These are phyloP conservation scores for Oreochromis tanganicae DNA, from an alignment of 2,113 vertebrate genomes.

Conservation along the genomic window DNA sequence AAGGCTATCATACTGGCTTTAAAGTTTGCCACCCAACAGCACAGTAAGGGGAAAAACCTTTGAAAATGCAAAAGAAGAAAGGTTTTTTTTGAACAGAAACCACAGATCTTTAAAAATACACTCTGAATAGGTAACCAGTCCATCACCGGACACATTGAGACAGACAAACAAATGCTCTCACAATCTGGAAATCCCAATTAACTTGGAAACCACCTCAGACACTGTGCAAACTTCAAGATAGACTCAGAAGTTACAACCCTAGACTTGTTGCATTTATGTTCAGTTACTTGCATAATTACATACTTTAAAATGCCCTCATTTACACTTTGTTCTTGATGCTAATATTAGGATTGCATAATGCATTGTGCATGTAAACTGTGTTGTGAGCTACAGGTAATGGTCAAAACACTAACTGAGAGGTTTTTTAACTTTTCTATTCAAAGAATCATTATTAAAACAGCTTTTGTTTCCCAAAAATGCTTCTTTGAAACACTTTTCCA, in stretches of 20 bases:
- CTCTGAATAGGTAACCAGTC: background rate
- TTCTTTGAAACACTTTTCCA: background rate
- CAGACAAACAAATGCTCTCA: background rate
- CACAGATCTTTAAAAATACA: background rate
- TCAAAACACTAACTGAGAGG: background rate
- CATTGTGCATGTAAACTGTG: background rate
- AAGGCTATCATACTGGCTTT: background rate
- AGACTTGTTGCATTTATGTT: background rate
- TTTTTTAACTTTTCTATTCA: background rate
- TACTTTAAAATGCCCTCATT: background rate
- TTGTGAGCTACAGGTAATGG: background rate
- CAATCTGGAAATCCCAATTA: background rate
- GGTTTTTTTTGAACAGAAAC: background rate
- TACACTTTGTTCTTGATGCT: background rate
- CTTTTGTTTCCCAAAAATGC: background rate
- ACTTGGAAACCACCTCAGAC: background rate
- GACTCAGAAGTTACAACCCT: background rate
- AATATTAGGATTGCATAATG: background rate
- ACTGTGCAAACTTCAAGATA: background rate
- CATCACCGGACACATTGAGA: background rate
- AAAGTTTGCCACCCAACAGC: background rate
- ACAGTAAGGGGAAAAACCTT: background rate
- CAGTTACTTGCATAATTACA: background rate
- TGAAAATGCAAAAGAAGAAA: background rate
- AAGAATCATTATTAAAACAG: background rate